Evolutionary conservation across 2,888 invertebrate genomes (phyloP), one percentile per base, ranked within the genome.

Genomic region (Melieria picta): DNA sequence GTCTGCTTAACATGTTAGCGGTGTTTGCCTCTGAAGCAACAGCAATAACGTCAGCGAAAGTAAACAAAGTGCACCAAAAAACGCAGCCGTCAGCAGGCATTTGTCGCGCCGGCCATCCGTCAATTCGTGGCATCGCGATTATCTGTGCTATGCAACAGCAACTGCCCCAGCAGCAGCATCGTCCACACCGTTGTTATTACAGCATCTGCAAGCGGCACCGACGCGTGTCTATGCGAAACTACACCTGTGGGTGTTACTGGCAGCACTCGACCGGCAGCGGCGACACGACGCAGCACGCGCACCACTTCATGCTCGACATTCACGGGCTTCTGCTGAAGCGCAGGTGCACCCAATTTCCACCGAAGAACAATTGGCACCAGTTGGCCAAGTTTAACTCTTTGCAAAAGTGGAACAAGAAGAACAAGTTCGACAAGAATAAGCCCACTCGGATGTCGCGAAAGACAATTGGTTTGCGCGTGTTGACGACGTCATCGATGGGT

Each of bases 401-500:
- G 60, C 60, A 48, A 57, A 67, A 61, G 50, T 48, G 52, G 48
- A 68, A 47, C 45, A 72, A 61, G 5, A 62, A 57, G 7, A 62
- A 66, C 10, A 62, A 66, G 52, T 70, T 64, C 43, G 70, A 57
- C 11, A 70, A 67, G 63, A 52, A 60, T 47, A 67, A 46, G 50
- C 48, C n/a, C 57, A 56, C 55, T 58, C 64, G 55, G 13, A 63
- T 60, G 48, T 1, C 50, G 10, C 45, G 61, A 16, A 46, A 56
- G 61, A 55, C 62, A 56, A 69, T 62, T 60, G 69, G 69, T 57
- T 43, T 16, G 45, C 30, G 63, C 43, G 56, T 63, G 62, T 61
- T 61, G 11, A 61, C 48, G 72, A 72, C 76, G 76, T 79, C 79
- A 77, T 76, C 74, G 69, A 75, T 68, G 73, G 76, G 56, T 56